Base-by-base conservation (phyloP, 2,888 invertebrate genomes). In the Seira ritae region DNA sequence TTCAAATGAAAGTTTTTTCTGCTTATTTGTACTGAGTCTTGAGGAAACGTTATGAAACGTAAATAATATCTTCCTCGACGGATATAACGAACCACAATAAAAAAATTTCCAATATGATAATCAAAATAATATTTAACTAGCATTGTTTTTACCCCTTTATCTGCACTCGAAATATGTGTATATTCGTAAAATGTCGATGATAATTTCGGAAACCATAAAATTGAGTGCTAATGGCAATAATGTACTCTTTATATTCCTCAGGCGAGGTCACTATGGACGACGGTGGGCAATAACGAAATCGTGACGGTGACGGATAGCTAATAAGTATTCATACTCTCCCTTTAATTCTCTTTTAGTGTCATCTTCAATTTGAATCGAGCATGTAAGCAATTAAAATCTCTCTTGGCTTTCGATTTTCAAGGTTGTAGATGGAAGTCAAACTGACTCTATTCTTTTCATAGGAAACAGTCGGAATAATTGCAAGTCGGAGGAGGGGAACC, bases 1-100 rank as follows among this genome's bases (percentile, higher is more conserved):
- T 55, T 55, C 55, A 55, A 55, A 55, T 55, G 55, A 55, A 55
- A 55, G 55, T 55, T 55, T 55, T 55, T 55, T 55, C 31, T 55
- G 55, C 15, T 3, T 55, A 55, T 55, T 55, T 55, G 12, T 55
- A 55, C 17, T 8, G 55, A 55, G 1, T 55, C 17, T 55, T n/a
- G 55, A 55, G n/a, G 3, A 3, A n/a, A 55, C 6, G 55, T 55
- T 55, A 55, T n/a, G n/a, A 17, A 55, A n/a, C 17, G 55, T 31
- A 31, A 31, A 4, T 31, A 4, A 8, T 31, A 31, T 31, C 31
- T 31, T 2, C 31, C 31, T 31, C 55, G 55, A 55, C 55, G 55
- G 17, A 17, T 3, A n/a, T 55, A 55, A 55, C 12, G 55, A 55
- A 12, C 55, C 15, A 17, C 55, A 12, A 55, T 12, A 55, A 42